phyloP scores from a whole-genome alignment of 2,113 vertebrate species.

The Archocentrus centrarchus region DNA sequence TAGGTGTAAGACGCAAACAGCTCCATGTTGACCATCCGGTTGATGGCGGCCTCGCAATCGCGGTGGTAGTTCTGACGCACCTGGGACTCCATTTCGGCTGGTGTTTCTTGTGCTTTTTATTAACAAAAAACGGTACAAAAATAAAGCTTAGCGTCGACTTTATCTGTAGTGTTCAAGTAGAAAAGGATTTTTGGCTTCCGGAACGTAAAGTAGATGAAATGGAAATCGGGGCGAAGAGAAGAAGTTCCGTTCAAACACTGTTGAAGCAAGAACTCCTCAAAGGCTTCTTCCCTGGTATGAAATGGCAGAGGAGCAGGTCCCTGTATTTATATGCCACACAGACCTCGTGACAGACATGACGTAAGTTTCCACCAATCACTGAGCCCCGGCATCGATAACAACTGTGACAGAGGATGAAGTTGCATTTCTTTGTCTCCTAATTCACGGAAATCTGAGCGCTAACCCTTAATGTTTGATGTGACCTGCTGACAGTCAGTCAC shows the following conservation, averaged over 20 bases:
- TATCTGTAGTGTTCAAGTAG: constrained; percentile 21
- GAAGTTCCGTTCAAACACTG: constrained; percentile 90
- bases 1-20: constrained; percentile 86
- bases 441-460: background rate
- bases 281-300: constrained; percentile 6
- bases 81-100: too few species aligned
- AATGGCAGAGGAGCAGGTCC: rapidly evolving
- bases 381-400: background rate
- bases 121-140: constrained; percentile 65
- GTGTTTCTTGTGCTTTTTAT: constrained; percentile 18
- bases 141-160: constrained; percentile 33
- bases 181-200: background rate
- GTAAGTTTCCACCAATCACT: constrained; percentile 36
- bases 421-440: background rate
- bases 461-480: too few species aligned
- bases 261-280: constrained; percentile 83
- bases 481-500: background rate
- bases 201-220: background rate
- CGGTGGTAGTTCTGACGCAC: too few species aligned
- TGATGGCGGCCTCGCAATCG: too few species aligned
- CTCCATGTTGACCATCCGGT: constrained; percentile 86
- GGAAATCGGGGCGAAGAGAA: background rate
- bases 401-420: background rate
- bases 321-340: too few species aligned
- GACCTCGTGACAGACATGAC: background rate